Percentiles rank a stretch among this genome's conserved stretches.
These are phyloP conservation scores for Drosophila nr. perissopoda DNA, from an alignment of 2,888 invertebrate species.

Conservation along the genomic window DNA sequence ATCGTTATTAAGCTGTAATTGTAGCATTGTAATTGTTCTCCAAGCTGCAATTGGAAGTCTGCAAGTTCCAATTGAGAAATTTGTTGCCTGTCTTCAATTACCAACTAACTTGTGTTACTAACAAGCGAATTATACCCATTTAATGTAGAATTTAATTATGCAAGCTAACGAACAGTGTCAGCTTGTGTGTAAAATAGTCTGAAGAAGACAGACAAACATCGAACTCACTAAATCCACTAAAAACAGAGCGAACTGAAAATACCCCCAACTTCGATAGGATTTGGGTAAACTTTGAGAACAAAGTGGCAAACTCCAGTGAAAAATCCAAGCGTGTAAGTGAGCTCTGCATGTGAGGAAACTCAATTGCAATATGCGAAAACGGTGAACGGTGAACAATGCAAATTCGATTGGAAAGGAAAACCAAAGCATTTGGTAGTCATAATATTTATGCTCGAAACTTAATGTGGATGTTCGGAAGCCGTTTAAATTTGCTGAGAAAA, in stretches of 20 bases:
- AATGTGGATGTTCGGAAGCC: slow-evolving; percentile 43
- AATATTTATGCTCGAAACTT: slow-evolving; percentile 56
- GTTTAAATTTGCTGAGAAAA: slow-evolving; percentile 41
- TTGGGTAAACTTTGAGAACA: slow-evolving; percentile 49
- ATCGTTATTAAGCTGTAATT: not conserved
- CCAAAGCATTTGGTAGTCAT: slow-evolving; percentile 36
- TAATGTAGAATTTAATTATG: slow-evolving; percentile 61
- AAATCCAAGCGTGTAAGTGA: slow-evolving; percentile 3
- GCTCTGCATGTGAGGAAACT: slow-evolving; percentile 36
- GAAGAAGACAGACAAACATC: slow-evolving; percentile 29
- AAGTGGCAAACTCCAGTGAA: slow-evolving; percentile 33
- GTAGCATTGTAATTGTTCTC: not conserved
- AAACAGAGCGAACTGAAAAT: slow-evolving; percentile 25
- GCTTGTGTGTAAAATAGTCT: slow-evolving; percentile 6
- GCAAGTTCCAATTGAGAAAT: slow-evolving; percentile 19
- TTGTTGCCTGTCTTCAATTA: slow-evolving; percentile 42
- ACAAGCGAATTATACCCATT: slow-evolving; percentile 38
- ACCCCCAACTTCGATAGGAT: slow-evolving; percentile 41
- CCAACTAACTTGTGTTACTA: slow-evolving; percentile 12
- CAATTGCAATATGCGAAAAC: slow-evolving; percentile 38
- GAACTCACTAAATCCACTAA: not conserved
- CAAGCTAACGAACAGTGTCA: slow-evolving; percentile 47
- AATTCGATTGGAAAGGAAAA: slow-evolving; percentile 58
- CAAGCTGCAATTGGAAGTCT: slow-evolving; percentile 3
- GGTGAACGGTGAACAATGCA: slow-evolving; percentile 53